Evolutionary conservation across 1,140 invertebrate species (phyloP), one percentile per base, ranked within the genome.

Genomic region (Holcopasites calliopsidis): DNA sequence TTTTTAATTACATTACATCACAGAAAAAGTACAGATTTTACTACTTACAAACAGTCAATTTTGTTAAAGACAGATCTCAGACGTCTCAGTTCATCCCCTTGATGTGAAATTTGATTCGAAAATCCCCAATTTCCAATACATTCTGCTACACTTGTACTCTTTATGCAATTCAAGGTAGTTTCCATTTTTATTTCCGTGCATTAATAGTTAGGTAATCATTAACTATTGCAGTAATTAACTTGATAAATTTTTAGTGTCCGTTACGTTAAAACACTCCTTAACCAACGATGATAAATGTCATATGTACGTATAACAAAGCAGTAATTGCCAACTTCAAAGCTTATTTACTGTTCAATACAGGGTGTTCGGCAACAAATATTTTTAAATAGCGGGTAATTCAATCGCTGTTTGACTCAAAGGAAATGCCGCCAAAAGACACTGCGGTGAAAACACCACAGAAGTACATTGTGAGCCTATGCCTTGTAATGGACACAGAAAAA

Each of bases 81-180:
- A 47, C 88, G 83, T 38, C 70, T 35, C 16, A 91, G 58, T 62
- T 90, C 89, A 33, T 88, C 82, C 0, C 89, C 89, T 13, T 82
- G 58, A 49, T 44, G 88, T 0, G 80, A 81, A 0, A 86, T 54
- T 65, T 66, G 62, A 7, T 86, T 88, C n/a, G 87, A 90, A 69
- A 91, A 91, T 4, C 89, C 90, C 90, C 90, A 91, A 78, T 88
- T 90, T 61, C 88, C 88, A 49, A 90, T 71, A 1, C 88, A 85
- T 74, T 91, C 89, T 6, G 88, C 86, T n/a, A 87, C 87, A 50
- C 89, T 87, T 0, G 84, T 55, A 5, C 87, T 88, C 42, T 42
- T 82, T 3, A 88, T 89, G 83, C 79, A 90, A 40, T 89, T 82
- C 0, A 76, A 55, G 8, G 76, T 79, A 21, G 86, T 88, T 0